These are phyloP conservation scores for Tetragonula carbonaria DNA, from an alignment of 2,888 invertebrate genomes.

Conservation along the genomic window DNA sequence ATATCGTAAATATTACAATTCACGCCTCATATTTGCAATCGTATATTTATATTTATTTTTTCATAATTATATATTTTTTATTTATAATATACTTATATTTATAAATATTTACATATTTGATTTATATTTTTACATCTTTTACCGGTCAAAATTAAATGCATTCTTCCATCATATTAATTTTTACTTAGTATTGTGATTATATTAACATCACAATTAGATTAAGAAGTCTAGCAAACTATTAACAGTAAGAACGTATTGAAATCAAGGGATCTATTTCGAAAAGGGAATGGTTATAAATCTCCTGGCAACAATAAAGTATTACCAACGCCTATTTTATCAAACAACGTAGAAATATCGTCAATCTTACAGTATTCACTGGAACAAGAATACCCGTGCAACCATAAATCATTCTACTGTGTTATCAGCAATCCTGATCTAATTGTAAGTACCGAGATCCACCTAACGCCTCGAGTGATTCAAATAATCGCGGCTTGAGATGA, in stretches of 20 bases:
- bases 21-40: too few species aligned
- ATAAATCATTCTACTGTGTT: constrained; percentile 6
- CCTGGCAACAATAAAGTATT: background rate
- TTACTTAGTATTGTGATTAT: too few species aligned
- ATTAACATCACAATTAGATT: too few species aligned
- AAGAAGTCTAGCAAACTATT: background rate
- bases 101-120: too few species aligned
- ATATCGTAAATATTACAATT: too few species aligned
- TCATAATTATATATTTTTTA: too few species aligned
- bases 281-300: background rate
- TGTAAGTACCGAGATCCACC: background rate
- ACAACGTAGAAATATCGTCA: background rate
- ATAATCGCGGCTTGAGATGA: background rate
- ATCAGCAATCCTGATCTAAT: constrained; percentile 1
- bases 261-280: background rate
- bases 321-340: background rate
- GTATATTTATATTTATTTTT: too few species aligned
- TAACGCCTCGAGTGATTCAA: background rate
- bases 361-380: background rate
- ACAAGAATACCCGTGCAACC: background rate
- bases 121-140: too few species aligned
- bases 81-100: too few species aligned
- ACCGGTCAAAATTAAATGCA: too few species aligned
- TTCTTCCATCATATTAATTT: too few species aligned
- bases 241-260: background rate